Percentiles rank a stretch among this genome's conserved stretches.
Evolutionary conservation across 1,140 invertebrate genomes (phyloP).

Genomic region (Diprion similis): DNA sequence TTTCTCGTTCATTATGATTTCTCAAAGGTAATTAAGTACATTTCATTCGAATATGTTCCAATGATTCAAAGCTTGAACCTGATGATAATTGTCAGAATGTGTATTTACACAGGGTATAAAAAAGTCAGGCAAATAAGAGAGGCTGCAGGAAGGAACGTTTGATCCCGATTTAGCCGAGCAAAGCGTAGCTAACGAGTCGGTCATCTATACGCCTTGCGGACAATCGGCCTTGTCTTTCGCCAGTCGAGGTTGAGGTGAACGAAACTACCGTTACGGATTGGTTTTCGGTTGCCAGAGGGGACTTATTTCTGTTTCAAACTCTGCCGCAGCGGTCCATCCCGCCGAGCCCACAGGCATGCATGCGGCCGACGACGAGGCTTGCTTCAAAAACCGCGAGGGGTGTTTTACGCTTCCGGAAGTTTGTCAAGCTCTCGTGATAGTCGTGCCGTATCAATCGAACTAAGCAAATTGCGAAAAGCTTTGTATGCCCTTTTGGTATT

Average conservation of each 20-base stretch:
- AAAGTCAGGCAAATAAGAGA: conserved; percentile 12
- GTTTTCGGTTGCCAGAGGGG: not conserved
- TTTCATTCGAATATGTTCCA: not conserved
- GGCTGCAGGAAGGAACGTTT: conserved; percentile 31
- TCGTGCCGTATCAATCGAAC: too few species aligned
- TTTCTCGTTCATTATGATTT: too few species aligned
- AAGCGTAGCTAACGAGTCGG: not conserved
- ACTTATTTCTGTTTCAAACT: conserved; percentile 1
- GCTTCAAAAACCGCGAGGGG: too few species aligned
- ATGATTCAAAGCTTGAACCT: not conserved
- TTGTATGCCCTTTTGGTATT: too few species aligned
- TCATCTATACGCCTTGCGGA: not conserved
- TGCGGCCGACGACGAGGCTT: too few species aligned
- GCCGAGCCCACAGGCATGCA: not conserved
- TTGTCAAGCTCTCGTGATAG: too few species aligned
- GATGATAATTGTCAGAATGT: not conserved
- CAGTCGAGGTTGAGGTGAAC: not conserved
- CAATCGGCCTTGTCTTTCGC: conserved; percentile 4
- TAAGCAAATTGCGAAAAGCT: too few species aligned
- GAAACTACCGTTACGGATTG: conserved; percentile 2
- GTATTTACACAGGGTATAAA: not conserved
- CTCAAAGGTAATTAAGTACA: too few species aligned
- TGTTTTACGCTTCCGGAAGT: too few species aligned
- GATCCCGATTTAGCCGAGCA: conserved; percentile 44
- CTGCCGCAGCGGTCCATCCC: not conserved